Conservation (phyloP, 2,888 invertebrate species). For the Drosophila pseudotalamancana region DNA sequence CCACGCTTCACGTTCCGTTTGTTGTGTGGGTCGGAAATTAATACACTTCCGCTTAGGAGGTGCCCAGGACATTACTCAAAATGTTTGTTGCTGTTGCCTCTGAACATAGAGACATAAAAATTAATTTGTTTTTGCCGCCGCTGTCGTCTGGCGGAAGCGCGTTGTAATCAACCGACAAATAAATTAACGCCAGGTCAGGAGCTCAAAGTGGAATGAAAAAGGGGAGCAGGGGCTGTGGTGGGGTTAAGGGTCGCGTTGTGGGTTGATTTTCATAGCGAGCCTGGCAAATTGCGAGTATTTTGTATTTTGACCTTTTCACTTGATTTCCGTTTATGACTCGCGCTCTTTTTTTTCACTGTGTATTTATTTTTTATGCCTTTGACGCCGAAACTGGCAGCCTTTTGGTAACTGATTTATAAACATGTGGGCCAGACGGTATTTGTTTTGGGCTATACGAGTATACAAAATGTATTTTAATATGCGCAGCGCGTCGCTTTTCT, state of each 20-base stretch:
- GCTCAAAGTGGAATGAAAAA: not conserved
- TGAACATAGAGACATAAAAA: conserved; percentile 65
- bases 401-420: conserved; percentile 39
- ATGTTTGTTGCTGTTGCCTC: conserved; percentile 46
- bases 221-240: not conserved
- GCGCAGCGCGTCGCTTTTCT: conserved; percentile 34
- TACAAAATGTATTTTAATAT: conserved; percentile 61
- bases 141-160: conserved; percentile 72
- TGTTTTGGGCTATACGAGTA: conserved; percentile 9
- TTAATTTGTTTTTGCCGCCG: conserved; percentile 68
- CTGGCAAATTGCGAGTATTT: conserved; percentile 65
- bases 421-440: conserved; percentile 17
- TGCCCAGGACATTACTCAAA: conserved; percentile 65
- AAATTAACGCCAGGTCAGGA: conserved; percentile 62
- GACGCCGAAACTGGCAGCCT: conserved; percentile 12
- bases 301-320: conserved; percentile 68
- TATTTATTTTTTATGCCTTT: conserved; percentile 40
- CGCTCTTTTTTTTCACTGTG: conserved; percentile 14
- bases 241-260: conserved; percentile 24
- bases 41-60: conserved; percentile 69
- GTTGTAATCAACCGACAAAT: conserved; percentile 77
- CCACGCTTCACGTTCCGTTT: conserved; percentile 7
- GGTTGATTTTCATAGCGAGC: conserved; percentile 7
- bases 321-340: conserved; percentile 70
- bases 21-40: conserved; percentile 61